phyloP scores from a whole-genome alignment of 2,888 invertebrate genomes.

The Hanleya hanleyi region DNA sequence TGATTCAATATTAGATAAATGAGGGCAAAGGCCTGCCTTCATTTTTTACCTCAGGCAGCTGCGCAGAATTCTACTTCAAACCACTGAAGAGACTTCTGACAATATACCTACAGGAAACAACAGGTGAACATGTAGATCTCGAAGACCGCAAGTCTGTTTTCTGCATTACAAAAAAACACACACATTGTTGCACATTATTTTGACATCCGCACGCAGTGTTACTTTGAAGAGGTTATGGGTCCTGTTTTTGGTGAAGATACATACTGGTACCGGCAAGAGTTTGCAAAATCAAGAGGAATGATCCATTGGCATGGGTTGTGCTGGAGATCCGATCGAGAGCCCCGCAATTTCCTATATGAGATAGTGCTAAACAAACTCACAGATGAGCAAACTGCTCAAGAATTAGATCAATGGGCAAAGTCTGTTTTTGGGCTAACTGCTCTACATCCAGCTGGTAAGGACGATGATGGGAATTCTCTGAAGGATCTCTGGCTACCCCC shows the following conservation, averaged over 20 bases:
- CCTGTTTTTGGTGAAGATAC: conserved; percentile 42
- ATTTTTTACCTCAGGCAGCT: no score
- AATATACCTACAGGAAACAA: conserved; percentile 29
- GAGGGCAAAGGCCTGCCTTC: no score
- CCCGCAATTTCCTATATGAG: conserved; percentile 35
- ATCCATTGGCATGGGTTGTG: no score
- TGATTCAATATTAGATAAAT: no score
- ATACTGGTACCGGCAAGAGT: conserved; percentile 50
- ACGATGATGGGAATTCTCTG: no score
- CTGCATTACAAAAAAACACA: conserved; percentile 37
- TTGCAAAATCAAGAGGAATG: no score
- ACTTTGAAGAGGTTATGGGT: no score
- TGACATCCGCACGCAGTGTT: conserved; percentile 39
- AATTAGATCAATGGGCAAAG: conserved; percentile 34
- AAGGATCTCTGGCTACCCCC: conserved; percentile 44
- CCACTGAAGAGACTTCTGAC: conserved; percentile 25
- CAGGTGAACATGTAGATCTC: conserved; percentile 26
- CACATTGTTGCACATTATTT: conserved; percentile 45
- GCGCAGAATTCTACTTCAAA: no score
- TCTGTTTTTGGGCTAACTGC: conserved; percentile 37
- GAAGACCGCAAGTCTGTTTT: conserved; percentile 26
- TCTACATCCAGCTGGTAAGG: no score
- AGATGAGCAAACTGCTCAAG: conserved; percentile 29
- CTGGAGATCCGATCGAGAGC: conserved; percentile 36
- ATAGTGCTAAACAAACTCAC: conserved; percentile 27